phyloP scores from a whole-genome alignment of 1,140 invertebrate species.

The Drosophila tristis region DNA sequence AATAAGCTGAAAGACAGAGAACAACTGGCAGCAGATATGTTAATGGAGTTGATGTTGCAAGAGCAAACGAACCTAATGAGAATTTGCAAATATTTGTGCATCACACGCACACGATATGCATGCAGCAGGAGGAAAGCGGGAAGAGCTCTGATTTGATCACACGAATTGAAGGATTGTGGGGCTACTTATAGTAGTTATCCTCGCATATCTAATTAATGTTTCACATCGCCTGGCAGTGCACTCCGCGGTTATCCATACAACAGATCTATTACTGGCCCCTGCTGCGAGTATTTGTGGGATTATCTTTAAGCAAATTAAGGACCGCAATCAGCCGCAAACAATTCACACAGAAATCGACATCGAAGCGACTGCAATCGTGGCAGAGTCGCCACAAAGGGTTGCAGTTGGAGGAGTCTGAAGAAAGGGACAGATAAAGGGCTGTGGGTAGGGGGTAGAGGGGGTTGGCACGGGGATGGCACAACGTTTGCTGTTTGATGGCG shows the following conservation, averaged over 20 bases:
- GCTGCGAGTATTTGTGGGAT: not conserved
- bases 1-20: too few species aligned
- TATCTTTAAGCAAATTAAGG: conserved; percentile 69
- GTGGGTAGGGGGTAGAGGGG: too few species aligned
- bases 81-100: conserved; percentile 61
- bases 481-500: conserved; percentile 67
- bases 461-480: not conserved
- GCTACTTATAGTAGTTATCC: too few species aligned
- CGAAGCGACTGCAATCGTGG: conserved; percentile 51
- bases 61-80: conserved; percentile 59
- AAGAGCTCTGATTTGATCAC: too few species aligned
- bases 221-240: too few species aligned
- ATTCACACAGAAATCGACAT: conserved; percentile 59
- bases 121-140: too few species aligned
- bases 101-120: not conserved
- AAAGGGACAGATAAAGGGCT: not conserved
- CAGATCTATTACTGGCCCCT: not conserved
- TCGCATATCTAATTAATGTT: too few species aligned
- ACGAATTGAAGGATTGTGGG: too few species aligned
- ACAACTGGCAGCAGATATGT: conserved; percentile 25
- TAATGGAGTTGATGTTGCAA: conserved; percentile 48
- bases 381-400: conserved; percentile 46
- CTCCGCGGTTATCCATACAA: too few species aligned
- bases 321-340: conserved; percentile 75
- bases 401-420: conserved; percentile 14